Base-by-base conservation (phyloP, 2,888 invertebrate genomes). In the Tetropium fuscum region DNA sequence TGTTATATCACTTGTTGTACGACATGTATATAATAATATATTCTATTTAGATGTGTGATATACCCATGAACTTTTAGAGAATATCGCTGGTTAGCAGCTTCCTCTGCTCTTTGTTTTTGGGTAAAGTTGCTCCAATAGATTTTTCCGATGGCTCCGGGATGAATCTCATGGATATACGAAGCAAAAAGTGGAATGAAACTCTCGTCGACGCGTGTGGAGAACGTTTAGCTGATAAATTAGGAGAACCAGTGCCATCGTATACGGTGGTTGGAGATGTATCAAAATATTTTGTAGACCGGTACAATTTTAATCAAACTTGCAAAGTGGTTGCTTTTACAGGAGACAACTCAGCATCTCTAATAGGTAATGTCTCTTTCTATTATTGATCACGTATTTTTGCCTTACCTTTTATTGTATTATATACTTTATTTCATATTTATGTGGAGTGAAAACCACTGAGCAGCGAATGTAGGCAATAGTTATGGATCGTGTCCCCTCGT, bases 51-150 rank as follows among this genome's bases (percentile, higher is more conserved):
- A n/a, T n/a, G n/a, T n/a, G n/a, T n/a, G n/a, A n/a, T n/a, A n/a
- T n/a, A n/a, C n/a, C n/a, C n/a, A n/a, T n/a, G n/a, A n/a, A n/a
- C n/a, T 84, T 86, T 57, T 80, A 92, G 90, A 85, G 95, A 72
- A 94, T 98, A 69, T 97, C 97, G 0, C 84, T 98, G 36, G 89
- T 98, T 2, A 97, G 97, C 75, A 97, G 95, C 70, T 98, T 98
- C 82, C 87, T 91, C 0, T 93, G 94, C 60, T 94, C 95, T 0
- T 81, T 98, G 49, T 91, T 98, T 77, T 81, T 95, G 32, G 97
- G 97, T 1, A 85, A 87, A 72, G 90, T 95, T 64, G 97, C 96
- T 0, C 91, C 95, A 0, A 95, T 98, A 44, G 98, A 98, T 81
- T 87, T 87, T 66, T 87, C 95, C 0, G 98, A 98, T 80, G 98